phyloP scores from a whole-genome alignment of 2,113 vertebrate species.

The Pelusios castaneus region DNA sequence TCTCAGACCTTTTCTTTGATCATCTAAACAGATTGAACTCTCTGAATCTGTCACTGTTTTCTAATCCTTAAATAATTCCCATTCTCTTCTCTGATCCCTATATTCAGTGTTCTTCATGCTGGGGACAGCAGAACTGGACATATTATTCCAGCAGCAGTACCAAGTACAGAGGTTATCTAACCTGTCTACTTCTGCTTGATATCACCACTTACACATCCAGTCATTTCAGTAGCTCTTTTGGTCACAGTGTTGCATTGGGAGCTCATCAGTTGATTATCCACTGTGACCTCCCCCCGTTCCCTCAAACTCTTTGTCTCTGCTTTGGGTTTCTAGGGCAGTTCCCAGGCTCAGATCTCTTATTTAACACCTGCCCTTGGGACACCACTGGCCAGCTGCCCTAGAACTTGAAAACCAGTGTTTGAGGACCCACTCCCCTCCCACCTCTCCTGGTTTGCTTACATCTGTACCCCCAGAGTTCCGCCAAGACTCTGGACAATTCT shows the following conservation, averaged over 20 bases:
- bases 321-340: not conserved
- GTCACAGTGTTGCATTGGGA: not conserved
- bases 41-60: not conserved
- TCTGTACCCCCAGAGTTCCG: no score
- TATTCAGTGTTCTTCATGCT: not conserved
- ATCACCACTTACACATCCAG: not conserved
- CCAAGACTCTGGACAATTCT: no score
- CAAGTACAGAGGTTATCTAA: not conserved
- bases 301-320: not conserved
- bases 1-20: no score
- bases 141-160: not conserved
- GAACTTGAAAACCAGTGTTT: no score
- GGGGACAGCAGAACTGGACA: accelerated
- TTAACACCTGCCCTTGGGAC: no score
- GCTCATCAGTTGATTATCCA: accelerated
- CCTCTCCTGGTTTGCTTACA: no score
- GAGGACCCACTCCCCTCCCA: no score
- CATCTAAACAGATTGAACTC: no score
- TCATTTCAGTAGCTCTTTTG: not conserved
- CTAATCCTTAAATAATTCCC: accelerated
- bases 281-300: not conserved
- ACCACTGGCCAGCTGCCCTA: no score
- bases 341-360: no score
- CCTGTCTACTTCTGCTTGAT: not conserved
- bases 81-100: not conserved